These are phyloP conservation scores for Enteromius anoplus DNA, from an alignment of 2,797 vertebrate species.

Conservation along the genomic window DNA sequence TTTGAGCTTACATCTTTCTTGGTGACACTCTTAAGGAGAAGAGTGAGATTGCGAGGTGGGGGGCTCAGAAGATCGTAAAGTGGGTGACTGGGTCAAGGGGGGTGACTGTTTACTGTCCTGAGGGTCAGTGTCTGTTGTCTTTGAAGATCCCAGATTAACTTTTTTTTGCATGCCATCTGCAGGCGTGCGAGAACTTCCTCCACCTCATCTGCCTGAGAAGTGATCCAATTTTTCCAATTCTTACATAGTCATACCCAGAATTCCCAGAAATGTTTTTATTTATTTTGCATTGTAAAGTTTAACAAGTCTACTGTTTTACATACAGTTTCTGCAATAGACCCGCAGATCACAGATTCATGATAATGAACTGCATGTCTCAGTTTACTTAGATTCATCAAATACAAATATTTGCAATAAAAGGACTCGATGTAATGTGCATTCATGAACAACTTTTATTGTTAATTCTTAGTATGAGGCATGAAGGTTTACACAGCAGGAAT, in stretches of 20 bases:
- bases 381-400: background rate
- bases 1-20: no score
- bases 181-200: no score
- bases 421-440: background rate
- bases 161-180: no score
- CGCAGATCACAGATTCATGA: background rate
- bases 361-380: background rate
- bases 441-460: background rate
- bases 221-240: no score
- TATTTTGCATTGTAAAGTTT: background rate
- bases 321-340: background rate
- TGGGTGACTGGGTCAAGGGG: no score
- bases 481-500: background rate
- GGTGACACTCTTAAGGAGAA: no score
- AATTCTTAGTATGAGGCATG: background rate
- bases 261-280: background rate
- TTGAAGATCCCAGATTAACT: no score
- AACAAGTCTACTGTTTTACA: background rate
- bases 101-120: no score
- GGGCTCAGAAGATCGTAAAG: no score
- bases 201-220: no score
- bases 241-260: background rate
- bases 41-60: no score
- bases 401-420: background rate
- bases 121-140: no score